Base-by-base conservation (phyloP, 2,888 invertebrate species). In the Chalcis sispes region DNA sequence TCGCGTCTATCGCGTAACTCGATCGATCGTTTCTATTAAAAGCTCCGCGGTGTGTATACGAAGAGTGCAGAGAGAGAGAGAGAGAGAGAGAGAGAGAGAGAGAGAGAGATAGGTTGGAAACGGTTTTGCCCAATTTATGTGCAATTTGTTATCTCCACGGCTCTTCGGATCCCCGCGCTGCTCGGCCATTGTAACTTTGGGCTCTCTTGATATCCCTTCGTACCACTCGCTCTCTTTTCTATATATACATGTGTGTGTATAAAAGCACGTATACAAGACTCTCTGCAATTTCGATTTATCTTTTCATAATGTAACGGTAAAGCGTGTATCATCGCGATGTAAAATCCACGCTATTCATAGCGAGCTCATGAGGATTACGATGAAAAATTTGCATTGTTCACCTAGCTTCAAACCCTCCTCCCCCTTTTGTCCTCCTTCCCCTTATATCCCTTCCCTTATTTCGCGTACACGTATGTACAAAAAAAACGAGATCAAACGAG, bases 261-360 rank as follows among this genome's bases (percentile, higher is more conserved):
- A n/a, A n/a, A n/a, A n/a, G n/a, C n/a, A n/a, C n/a, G n/a, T n/a
- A n/a, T n/a, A n/a, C n/a, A n/a, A 10, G 50, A 50, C 67, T 54
- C 36, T 48, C 36, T n/a, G 59, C 59, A 64, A 70, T 70, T 71
- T 71, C 71, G 75, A 75, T 75, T 59, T 61, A 75, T 71, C 75
- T 66, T 66, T 61, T 70, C 75, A 59, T 59, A 58, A 50, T 15
- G 23, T 75, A 75, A 71, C 75, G 75, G 75, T 75, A 75, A 61
- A 54, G 50, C 42, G 71, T 61, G 75, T 75, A 75, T 71, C 75
- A 65, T 71, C 71, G 65, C 70, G 71, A 75, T 75, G 75, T 61
- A 42, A 73, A 48, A 71, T 71, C 71, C 65, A 20, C 40, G 50
- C 27, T 56, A 59, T 54, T 65, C 73, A 54, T 52, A 59, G 66